Base-by-base conservation (phyloP, 2,113 vertebrate genomes). In the Salvelinus namaycush region DNA sequence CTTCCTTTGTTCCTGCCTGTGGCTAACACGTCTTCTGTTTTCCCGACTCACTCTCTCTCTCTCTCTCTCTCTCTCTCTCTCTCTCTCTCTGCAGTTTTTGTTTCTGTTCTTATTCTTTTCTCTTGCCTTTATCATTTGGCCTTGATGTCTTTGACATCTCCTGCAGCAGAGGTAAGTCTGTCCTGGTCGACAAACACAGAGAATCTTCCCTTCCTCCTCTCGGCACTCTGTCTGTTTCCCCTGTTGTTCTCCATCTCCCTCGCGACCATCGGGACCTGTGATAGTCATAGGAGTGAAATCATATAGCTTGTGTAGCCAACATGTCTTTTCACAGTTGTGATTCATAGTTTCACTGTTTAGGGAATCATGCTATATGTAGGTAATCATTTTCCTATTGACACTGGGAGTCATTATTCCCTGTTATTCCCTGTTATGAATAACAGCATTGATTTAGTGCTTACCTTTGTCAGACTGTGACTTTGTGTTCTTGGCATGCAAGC, bases 41-140 rank as follows among this genome's bases (percentile, higher is more conserved):
- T 77, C 4, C 68, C 14, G 66, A 67, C 31, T 70, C 27, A 39
- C 27, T 6, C 64, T 4, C 13, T 66, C 62, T 13, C 26, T 75
- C 60, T 73, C n/a, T n/a, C n/a, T n/a, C 48, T 44, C 27, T 78
- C 26, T 62, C 59, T 44, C 16, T 20, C 34, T 54, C 24, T n/a
- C 16, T 68, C 27, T 5, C 69, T 34, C 26, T 65, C 44, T 93
- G 78, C 95, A 97, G 96, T 97, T 97, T 94, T 94, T 97, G 49
- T 97, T 97, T 94, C 93, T 97, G 70, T 97, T 96, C 94, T 94
- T 97, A 92, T 97, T 97, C 93, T 97, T 97, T 92, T 96, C 95
- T 94, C 95, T 96, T 92, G 95, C 96, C 93, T 97, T 97, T 93
- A 97, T 97, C 94, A 94, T 96, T 94, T 97, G 96, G 96, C 95